Evolutionary conservation across 1,140 invertebrate species (phyloP).

Genomic region (Probaryconus sp.): DNA sequence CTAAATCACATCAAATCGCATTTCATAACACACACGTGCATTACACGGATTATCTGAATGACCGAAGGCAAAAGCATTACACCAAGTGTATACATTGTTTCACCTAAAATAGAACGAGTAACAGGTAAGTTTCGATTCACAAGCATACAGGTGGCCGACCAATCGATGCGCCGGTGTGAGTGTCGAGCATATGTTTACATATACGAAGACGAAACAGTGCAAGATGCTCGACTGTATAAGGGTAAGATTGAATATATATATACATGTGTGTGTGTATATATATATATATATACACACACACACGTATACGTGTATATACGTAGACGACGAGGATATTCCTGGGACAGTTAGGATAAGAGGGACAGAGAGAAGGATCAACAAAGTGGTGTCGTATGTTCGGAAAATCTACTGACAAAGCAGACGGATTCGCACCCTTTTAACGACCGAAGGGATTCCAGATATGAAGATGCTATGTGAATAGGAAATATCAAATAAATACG

Average conservation of each 20-base stretch:
- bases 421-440: slow-evolving; percentile 57
- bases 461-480: slow-evolving; percentile 17
- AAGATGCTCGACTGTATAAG: no score
- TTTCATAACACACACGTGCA: slow-evolving; percentile 15
- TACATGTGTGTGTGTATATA: slow-evolving; percentile 50
- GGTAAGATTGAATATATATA: no score
- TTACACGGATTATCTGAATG: slow-evolving; percentile 26
- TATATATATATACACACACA: slow-evolving; percentile 30
- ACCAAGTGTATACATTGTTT: slow-evolving; percentile 16
- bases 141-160: slow-evolving; percentile 78
- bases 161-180: slow-evolving; percentile 61
- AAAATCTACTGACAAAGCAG: slow-evolving; percentile 64
- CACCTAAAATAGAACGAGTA: slow-evolving; percentile 67
- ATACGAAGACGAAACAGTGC: slow-evolving; percentile 46
- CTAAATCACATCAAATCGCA: not conserved
- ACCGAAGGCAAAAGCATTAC: slow-evolving; percentile 43
- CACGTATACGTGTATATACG: slow-evolving; percentile 48
- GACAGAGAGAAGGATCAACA: slow-evolving; percentile 49
- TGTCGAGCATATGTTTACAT: slow-evolving; percentile 66
- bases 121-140: slow-evolving; percentile 77
- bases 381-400: slow-evolving; percentile 59
- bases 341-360: slow-evolving; percentile 51
- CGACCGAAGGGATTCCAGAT: slow-evolving; percentile 36
- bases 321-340: slow-evolving; percentile 42
- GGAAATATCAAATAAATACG: slow-evolving; percentile 12